Evolutionary conservation across 2,888 invertebrate species (phyloP).

Genomic region (Phlogophora meticulosa): DNA sequence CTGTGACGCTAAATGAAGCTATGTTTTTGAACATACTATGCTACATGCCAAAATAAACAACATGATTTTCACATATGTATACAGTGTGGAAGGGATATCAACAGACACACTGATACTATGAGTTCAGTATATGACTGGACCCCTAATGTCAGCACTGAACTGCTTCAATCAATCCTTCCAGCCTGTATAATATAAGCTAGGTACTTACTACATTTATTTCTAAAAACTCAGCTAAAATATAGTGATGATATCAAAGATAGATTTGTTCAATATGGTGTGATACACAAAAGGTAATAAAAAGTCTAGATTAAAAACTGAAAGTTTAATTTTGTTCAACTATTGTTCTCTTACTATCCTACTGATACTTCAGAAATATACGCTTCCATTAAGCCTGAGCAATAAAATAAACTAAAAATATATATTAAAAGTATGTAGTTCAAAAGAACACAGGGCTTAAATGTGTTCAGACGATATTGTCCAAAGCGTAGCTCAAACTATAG

Average conservation of each 20-base stretch:
- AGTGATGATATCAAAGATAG: constrained; percentile 3
- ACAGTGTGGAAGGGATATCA: too few relatives aligned
- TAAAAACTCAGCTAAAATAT: constrained; percentile 24
- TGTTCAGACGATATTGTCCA: constrained; percentile 79
- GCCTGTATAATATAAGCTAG: constrained; percentile 12
- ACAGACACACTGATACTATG: too few relatives aligned
- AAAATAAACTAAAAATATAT: constrained; percentile 22
- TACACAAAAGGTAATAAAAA: not conserved
- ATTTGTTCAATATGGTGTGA: not conserved
- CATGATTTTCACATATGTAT: too few relatives aligned
- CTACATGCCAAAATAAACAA: constrained; percentile 41
- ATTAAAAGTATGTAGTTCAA: constrained; percentile 47
- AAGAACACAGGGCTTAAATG: constrained; percentile 80
- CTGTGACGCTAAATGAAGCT: too few relatives aligned
- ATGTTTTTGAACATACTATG: constrained; percentile 10
- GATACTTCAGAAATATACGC: constrained; percentile 29
- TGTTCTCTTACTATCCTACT: constrained; percentile 5
- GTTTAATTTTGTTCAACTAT: not conserved
- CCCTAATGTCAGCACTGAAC: too few relatives aligned
- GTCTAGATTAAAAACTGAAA: not conserved
- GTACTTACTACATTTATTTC: not conserved
- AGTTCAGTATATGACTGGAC: not conserved
- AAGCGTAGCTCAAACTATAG: constrained; percentile 78
- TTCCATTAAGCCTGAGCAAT: constrained; percentile 37
- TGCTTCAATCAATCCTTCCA: too few relatives aligned